These are phyloP conservation scores for Conistra vaccinii DNA, from an alignment of 2,888 invertebrate genomes.

Conservation along the genomic window DNA sequence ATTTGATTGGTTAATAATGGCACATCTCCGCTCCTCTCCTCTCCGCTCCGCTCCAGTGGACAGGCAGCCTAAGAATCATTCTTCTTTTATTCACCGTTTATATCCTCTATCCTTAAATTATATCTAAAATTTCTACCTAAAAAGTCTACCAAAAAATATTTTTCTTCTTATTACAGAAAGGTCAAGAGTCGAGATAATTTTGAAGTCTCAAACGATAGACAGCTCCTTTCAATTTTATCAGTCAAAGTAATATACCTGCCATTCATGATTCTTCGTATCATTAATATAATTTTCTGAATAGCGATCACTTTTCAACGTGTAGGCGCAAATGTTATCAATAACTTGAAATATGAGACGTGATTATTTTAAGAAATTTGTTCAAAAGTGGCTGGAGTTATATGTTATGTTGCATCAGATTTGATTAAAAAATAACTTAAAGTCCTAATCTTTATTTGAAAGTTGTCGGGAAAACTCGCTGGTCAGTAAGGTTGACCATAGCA, in stretches of 20 bases:
- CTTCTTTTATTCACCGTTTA: not conserved
- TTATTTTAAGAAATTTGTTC: not conserved
- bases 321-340: constrained; percentile 29
- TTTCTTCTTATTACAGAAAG: constrained; percentile 12
- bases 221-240: constrained; percentile 6
- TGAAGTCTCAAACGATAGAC: constrained; percentile 1
- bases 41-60: too few species aligned
- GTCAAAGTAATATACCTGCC: constrained; percentile 8
- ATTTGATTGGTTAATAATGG: too few species aligned
- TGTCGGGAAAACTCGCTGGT: not conserved
- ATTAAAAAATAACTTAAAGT: not conserved
- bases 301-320: constrained; percentile 10
- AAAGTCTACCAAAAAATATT: not conserved
- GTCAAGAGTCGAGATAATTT: constrained; percentile 23
- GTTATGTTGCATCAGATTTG: constrained; percentile 18
- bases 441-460: not conserved
- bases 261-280: constrained; percentile 14
- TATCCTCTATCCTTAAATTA: too few species aligned
- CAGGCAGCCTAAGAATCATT: too few species aligned
- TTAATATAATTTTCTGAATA: constrained; percentile 13
- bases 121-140: not conserved
- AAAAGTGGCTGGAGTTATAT: not conserved
- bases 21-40: too few species aligned
- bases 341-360: not conserved
- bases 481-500: not conserved